phyloP scores from a whole-genome alignment of 2,888 invertebrate genomes.

The Masnerella sp. region DNA sequence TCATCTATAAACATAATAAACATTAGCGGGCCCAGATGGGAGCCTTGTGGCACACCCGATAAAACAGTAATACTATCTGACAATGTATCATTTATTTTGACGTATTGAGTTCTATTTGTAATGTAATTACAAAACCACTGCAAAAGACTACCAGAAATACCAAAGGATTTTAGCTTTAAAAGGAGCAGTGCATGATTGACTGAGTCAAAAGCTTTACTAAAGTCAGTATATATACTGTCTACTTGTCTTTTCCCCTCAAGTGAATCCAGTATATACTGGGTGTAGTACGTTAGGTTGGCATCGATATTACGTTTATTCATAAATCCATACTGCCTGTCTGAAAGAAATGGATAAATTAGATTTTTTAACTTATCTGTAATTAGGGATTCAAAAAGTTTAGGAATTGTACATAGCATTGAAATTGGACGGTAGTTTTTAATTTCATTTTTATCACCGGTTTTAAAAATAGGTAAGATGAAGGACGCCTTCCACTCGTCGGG shows the following conservation, averaged over 20 bases:
- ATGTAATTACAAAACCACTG: slow-evolving; percentile 12
- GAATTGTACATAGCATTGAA: neutral
- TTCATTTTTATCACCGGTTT: neutral
- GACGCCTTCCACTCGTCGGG: too few relatives aligned
- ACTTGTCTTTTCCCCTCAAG: slow-evolving; percentile 4
- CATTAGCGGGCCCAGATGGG: too few relatives aligned
- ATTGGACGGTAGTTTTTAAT: too few relatives aligned
- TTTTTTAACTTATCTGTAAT: slow-evolving; percentile 1
- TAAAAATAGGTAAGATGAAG: slow-evolving; percentile 1
- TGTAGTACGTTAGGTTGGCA: neutral
- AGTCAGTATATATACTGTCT: slow-evolving; percentile 12
- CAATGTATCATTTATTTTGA: too few relatives aligned
- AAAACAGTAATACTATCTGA: too few relatives aligned
- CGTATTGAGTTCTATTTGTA: too few relatives aligned
- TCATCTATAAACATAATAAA: too few relatives aligned
- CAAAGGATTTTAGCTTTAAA: slow-evolving; percentile 1
- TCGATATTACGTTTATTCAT: slow-evolving; percentile 3
- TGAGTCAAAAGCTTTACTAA: slow-evolving; percentile 13
- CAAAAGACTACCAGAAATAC: slow-evolving; percentile 1
- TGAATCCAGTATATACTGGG: neutral
- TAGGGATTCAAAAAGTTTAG: neutral
- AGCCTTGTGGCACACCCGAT: too few relatives aligned
- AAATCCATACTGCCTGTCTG: slow-evolving; percentile 11
- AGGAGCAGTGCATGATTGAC: neutral
- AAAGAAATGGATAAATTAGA: too few relatives aligned